Evolutionary conservation across 2,888 invertebrate genomes (phyloP), one percentile per base, ranked within the genome.

Genomic region (Heliconius charithonia): DNA sequence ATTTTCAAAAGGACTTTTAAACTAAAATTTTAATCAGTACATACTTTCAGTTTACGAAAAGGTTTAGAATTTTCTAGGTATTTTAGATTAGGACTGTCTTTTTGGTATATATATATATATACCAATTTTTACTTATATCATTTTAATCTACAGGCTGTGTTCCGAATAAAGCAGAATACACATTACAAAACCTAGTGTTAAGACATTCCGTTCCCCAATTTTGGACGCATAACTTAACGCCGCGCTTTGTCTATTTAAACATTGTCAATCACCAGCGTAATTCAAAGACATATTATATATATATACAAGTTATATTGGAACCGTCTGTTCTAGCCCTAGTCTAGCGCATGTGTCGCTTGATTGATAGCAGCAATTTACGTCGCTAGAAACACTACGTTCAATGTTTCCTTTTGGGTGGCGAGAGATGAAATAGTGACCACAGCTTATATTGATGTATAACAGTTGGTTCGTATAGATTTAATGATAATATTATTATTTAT

Each of bases 321-420:
- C 25, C 74, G 63, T 62, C 41, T 45, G 74, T 29, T 63, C 63
- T 74, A 74, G 74, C 63, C 45, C 45, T 32, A 59, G 59, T 9
- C 74, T 63, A 74, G 45, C 41, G 74, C 62, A 76, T 77, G 72
- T 72, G 78, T 78, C 45, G 32, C 62, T 69, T 80, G 78, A 80
- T 80, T 80, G 78, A 80, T 80, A 69, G 79, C 79, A 65, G 77
- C 77, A 72, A 75, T 77, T 80, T 75, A 77, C 71, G 75, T 80
- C 77, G 69, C 77, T 59, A 65, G 75, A 65, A 77, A 80, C 69
- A 76, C 79, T 77, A 59, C 2, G 70, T 78, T 77, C 70, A 41
- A 22, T 80, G 65, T 71, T 74, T 80, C 77, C 77, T 74, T 76
- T 73, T 79, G 25, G 73, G 66, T 76, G 51, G 71, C 41, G 45